Evolutionary conservation across 92 coral and sea anemone genomes (phyloP).

Genomic region (Micromussa lordhowensis): DNA sequence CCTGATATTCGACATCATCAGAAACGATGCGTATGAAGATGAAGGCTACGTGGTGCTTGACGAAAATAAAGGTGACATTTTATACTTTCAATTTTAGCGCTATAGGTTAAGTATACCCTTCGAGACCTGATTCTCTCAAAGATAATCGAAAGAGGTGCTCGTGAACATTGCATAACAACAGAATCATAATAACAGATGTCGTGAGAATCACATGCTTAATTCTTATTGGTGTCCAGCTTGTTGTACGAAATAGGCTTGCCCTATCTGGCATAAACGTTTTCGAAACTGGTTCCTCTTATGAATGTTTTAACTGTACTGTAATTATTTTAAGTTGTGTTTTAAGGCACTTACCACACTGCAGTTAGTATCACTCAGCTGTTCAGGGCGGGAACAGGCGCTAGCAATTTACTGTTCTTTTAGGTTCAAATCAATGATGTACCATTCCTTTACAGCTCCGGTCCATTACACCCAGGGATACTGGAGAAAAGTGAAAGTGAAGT

Average conservation of each 20-base stretch:
- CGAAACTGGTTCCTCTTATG: too few relatives aligned
- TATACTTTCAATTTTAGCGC: neutral
- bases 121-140: neutral
- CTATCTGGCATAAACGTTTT: too few relatives aligned
- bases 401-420: too few relatives aligned
- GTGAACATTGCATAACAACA: neutral
- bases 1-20: slow-evolving; percentile 76
- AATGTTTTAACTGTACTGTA: too few relatives aligned
- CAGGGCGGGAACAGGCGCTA: neutral
- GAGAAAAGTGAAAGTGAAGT: too few relatives aligned
- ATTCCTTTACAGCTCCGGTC: neutral
- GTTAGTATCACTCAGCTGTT: too few relatives aligned
- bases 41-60: slow-evolving; percentile 35
- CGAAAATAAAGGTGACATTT: slow-evolving; percentile 28
- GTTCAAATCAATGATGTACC: neutral
- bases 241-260: too few relatives aligned
- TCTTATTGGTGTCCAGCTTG: too few relatives aligned
- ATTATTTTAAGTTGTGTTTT: too few relatives aligned
- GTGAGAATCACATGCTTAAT: too few relatives aligned
- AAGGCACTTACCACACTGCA: neutral
- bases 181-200: too few relatives aligned
- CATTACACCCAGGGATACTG: too few relatives aligned
- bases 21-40: slow-evolving; percentile 55
- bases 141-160: neutral
- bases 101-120: neutral